Evolutionary conservation across 1,140 invertebrate species (phyloP), one percentile per base, ranked within the genome.

Genomic region (Onthophagus taurus): DNA sequence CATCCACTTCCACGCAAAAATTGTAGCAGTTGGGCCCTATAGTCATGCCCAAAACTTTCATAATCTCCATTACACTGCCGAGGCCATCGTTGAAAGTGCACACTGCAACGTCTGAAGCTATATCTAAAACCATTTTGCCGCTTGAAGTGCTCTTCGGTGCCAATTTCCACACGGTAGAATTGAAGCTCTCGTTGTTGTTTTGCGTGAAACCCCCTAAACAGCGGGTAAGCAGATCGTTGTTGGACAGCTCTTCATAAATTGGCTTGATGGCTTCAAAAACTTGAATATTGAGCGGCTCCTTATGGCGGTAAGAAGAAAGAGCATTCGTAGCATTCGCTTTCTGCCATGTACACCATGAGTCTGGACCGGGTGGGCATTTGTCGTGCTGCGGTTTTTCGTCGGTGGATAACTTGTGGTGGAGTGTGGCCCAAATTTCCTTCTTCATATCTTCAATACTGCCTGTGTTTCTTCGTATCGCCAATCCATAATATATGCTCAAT

Each of bases 341-440:
- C 20, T 29, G 19, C 21, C 37, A 57, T 13, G 41, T 44, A 30
- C 51, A 57, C 50, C 52, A 55, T 9, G 30, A 26, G 4, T 24
- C 37, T 6, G 14, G 5, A 16, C 31, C 31, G 8, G 16, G 12
- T 21, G 46, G 19, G 34, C 57, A 55, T n/a, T 47, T 43, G 11
- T 31, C n/a, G 37, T 58, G 54, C 35, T 51, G 47, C 11, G 53
- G 53, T 26, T 55, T 48, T 34, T 53, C 38, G 34, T 55, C 49
- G n/a, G 45, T 57, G 4, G 48, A 58, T 23, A 12, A 21, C 24
- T 50, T 48, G 41, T 57, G 53, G 24, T 48, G 51, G 30, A 37
- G 50, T 12, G 48, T 54, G 8, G 54, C 57, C 49, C 44, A 53
- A 13, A 60, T 48, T 18, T 42, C 54, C 21, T 51, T 57, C 48